Evolutionary conservation across 2,797 vertebrate genomes (phyloP).

Genomic region (Schizothorax lantsangensis): DNA sequence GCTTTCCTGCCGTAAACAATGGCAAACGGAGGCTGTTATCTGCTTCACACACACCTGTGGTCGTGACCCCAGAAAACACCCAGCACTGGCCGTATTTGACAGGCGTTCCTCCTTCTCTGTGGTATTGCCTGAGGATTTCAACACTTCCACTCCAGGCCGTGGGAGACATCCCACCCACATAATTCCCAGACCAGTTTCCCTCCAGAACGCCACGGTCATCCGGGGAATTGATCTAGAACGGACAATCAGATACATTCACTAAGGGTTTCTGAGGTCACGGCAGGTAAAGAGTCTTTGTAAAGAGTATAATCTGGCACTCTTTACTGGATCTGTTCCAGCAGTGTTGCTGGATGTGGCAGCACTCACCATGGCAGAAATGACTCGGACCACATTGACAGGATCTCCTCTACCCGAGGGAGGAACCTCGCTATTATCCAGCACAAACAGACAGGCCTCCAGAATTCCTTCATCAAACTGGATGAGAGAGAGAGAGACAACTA

Average conservation of each 20-base stretch:
- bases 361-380: conserved; percentile 90
- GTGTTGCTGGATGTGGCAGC: not conserved
- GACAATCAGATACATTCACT: not conserved
- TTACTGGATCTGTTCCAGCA: not conserved
- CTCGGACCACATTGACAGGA: conserved; percentile 86
- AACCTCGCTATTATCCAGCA: conserved; percentile 88
- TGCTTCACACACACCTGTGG: conserved; percentile 79
- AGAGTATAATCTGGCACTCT: not conserved
- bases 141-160: conserved; percentile 90
- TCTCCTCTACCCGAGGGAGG: conserved; percentile 83
- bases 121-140: conserved; percentile 88
- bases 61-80: conserved; percentile 92
- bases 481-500: not conserved
- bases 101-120: conserved; percentile 74
- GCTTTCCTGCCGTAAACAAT: not conserved
- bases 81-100: conserved; percentile 92
- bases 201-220: conserved; percentile 90
- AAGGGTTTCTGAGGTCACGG: not conserved
- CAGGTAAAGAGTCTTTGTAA: not conserved
- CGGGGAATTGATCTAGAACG: conserved; percentile 85
- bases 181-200: conserved; percentile 93
- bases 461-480: conserved; percentile 87
- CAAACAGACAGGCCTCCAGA: conserved; percentile 85
- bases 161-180: conserved; percentile 83
- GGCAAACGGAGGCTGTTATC: conserved; percentile 1